Percentiles rank a stretch among this genome's conserved stretches.
phyloP scores from a whole-genome alignment of 2,113 vertebrate species.

The Dermatemys mawii region DNA sequence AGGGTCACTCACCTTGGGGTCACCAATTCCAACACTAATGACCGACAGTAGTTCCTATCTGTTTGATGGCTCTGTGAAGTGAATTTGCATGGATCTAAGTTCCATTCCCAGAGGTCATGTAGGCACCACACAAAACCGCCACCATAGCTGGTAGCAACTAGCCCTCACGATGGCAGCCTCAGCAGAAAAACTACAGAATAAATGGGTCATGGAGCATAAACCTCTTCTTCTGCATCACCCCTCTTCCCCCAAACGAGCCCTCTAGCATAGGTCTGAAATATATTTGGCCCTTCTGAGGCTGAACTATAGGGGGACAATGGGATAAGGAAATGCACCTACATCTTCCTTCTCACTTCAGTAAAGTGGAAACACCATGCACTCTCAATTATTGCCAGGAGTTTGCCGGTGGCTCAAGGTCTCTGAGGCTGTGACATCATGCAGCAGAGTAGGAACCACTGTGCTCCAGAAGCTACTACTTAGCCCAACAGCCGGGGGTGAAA shows the following conservation, averaged over 20 bases:
- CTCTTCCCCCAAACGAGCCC: neutral
- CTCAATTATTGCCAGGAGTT: neutral
- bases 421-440: neutral
- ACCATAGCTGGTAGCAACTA: constrained; percentile 13
- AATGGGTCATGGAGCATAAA: neutral
- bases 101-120: neutral
- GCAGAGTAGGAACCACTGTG: neutral
- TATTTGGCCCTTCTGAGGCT: neutral
- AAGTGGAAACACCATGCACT: neutral
- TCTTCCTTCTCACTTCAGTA: neutral
- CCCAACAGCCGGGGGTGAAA: constrained; percentile 3
- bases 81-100: neutral
- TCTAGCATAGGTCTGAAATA: neutral
- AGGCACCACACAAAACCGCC: neutral
- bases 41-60: neutral
- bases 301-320: neutral
- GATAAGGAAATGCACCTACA: neutral
- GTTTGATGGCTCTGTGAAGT: neutral
- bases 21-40: neutral
- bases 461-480: neutral
- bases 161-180: constrained; percentile 11
- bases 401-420: neutral
- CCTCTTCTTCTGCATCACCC: neutral
- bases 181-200: constrained; percentile 5
- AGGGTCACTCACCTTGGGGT: neutral